These are phyloP conservation scores for Lepidothrix coronata DNA, from an alignment of 2,113 vertebrate genomes.

Conservation along the genomic window DNA sequence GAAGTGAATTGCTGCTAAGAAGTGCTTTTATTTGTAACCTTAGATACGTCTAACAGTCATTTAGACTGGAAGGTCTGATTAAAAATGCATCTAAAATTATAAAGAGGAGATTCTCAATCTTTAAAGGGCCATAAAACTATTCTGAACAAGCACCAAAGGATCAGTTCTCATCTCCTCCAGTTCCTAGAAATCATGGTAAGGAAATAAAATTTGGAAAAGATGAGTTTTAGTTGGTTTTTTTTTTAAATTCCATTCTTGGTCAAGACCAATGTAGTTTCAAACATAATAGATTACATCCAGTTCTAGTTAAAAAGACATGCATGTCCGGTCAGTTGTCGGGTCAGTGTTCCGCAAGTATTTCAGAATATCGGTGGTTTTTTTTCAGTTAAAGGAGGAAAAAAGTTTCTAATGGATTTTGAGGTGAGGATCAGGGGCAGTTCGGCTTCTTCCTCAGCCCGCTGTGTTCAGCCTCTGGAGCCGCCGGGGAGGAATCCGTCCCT, in stretches of 20 bases:
- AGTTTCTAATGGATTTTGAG: neutral
- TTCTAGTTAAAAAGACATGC: neutral
- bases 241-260: neutral
- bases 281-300: neutral
- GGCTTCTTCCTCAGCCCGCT: fast-evolving
- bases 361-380: neutral
- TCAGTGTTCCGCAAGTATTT: neutral
- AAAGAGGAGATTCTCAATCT: neutral
- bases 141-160: neutral
- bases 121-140: neutral
- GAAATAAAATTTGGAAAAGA: neutral
- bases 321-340: neutral
- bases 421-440: neutral
- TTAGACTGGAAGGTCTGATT: conserved; percentile 8
- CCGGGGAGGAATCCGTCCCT: neutral
- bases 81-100: neutral
- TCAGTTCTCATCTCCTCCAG: neutral
- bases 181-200: neutral
- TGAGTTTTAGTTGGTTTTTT: fast-evolving
- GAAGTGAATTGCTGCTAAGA: neutral
- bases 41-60: neutral
- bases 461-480: neutral
- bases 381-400: neutral
- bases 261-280: neutral
- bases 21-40: neutral